Conservation (phyloP, 2,888 invertebrate species). For the Scelioninae gen. 2 region DNA sequence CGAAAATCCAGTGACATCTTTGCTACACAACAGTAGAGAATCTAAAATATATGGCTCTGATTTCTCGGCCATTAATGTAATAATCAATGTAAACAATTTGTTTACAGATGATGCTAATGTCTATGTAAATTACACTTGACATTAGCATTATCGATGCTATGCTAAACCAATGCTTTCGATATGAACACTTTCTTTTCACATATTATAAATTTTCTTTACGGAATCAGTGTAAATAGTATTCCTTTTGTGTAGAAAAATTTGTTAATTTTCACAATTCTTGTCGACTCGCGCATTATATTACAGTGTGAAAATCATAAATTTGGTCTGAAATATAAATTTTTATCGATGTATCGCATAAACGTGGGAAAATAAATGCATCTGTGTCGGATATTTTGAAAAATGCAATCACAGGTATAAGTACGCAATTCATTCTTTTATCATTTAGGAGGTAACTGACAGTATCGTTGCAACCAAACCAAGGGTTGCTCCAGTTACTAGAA, state of each 20-base stretch:
- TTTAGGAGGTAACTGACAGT: constrained; percentile 73
- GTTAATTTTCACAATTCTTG: constrained; percentile 10
- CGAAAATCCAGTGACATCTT: constrained; percentile 8
- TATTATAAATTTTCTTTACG: background rate
- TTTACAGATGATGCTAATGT: constrained; percentile 12
- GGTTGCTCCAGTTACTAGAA: constrained; percentile 73
- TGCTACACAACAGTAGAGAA: constrained; percentile 9
- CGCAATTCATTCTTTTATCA: constrained; percentile 61
- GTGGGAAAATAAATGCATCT: constrained; percentile 47
- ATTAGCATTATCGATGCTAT: constrained; percentile 7
- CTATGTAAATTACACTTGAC: background rate
- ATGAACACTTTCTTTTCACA: background rate
- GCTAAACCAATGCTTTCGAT: background rate
- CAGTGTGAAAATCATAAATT: constrained; percentile 15
- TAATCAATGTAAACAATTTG: constrained; percentile 11
- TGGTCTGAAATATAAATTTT: constrained; percentile 18
- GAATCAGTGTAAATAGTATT: background rate
- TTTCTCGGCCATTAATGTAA: constrained; percentile 11
- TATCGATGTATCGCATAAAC: constrained; percentile 12
- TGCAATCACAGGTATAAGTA: constrained; percentile 72
- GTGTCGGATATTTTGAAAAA: constrained; percentile 57
- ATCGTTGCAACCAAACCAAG: constrained; percentile 73
- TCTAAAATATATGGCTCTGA: constrained; percentile 28
- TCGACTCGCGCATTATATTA: constrained; percentile 4
- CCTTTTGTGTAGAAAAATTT: background rate